Conservation (phyloP, 2,113 vertebrate genomes). For the Sus scrofa region DNA sequence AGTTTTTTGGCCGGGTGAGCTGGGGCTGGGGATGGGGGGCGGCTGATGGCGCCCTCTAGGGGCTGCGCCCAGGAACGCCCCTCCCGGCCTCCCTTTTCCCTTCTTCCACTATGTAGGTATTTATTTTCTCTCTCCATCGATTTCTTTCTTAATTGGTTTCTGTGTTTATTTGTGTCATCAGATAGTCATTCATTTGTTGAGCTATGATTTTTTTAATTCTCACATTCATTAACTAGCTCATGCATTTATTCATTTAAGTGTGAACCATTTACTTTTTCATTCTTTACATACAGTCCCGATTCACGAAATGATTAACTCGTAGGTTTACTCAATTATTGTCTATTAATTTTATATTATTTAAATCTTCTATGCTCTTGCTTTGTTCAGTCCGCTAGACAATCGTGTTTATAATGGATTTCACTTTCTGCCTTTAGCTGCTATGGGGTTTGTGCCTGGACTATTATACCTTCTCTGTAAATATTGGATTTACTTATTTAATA, state of each 20-base stretch:
- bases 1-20: constrained; percentile 89
- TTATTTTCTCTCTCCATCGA: neutral
- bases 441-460: neutral
- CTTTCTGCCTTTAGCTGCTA: neutral
- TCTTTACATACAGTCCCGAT: neutral
- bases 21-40: neutral
- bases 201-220: neutral
- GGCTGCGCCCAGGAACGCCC: rapidly evolving
- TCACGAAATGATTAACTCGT: neutral
- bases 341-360: neutral
- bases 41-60: neutral
- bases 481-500: neutral
- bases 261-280: neutral
- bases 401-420: neutral
- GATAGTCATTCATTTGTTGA: neutral
- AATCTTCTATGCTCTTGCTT: neutral
- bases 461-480: neutral
- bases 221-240: neutral
- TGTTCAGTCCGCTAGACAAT: neutral
- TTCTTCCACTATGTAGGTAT: neutral
- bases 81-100: neutral
- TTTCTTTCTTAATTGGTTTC: neutral
- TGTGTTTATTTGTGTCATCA: neutral
- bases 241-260: neutral
- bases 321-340: neutral